A percentile compares a stretch with the other conserved stretches of the same genome.
Evolutionary conservation across 2,113 vertebrate species (phyloP).

Genomic region (Malurus cyaneus): DNA sequence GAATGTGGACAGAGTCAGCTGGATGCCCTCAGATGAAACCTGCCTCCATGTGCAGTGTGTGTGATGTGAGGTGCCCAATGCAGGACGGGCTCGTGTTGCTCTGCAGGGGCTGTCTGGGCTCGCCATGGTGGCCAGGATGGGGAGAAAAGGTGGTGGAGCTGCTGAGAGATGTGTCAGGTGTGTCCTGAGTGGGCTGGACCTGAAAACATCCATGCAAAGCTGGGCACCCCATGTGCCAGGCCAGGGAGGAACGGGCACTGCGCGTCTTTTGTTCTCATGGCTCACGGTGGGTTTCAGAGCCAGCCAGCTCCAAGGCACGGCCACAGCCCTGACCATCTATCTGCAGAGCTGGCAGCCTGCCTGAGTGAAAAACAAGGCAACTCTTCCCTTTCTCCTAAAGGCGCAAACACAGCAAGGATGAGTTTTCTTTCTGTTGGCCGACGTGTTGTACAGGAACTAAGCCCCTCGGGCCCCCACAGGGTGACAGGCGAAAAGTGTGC

Average conservation of each 20-base stretch:
- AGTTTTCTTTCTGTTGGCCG: background rate
- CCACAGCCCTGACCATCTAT: background rate
- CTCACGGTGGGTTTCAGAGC: background rate
- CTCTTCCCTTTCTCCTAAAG: background rate
- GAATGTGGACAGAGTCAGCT: background rate
- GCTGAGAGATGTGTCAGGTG: background rate
- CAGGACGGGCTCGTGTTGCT: background rate
- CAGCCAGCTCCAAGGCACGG: background rate
- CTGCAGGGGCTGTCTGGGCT: background rate
- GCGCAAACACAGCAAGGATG: background rate
- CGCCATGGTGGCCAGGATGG: fast-evolving
- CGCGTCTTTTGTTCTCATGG: background rate
- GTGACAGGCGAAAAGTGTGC: fast-evolving
- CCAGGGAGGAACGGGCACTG: fast-evolving
- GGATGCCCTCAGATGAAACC: background rate
- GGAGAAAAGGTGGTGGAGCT: background rate
- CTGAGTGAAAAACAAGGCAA: background rate
- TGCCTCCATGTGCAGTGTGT: fast-evolving
- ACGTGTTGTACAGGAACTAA: background rate
- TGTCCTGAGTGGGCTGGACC: background rate
- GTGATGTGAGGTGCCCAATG: background rate
- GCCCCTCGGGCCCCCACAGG: background rate
- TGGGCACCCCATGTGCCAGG: background rate
- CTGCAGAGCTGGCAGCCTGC: background rate
- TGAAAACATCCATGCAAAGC: background rate